These are phyloP conservation scores for Microtus richardsoni DNA, from an alignment of 2,113 vertebrate genomes.

Conservation along the genomic window DNA sequence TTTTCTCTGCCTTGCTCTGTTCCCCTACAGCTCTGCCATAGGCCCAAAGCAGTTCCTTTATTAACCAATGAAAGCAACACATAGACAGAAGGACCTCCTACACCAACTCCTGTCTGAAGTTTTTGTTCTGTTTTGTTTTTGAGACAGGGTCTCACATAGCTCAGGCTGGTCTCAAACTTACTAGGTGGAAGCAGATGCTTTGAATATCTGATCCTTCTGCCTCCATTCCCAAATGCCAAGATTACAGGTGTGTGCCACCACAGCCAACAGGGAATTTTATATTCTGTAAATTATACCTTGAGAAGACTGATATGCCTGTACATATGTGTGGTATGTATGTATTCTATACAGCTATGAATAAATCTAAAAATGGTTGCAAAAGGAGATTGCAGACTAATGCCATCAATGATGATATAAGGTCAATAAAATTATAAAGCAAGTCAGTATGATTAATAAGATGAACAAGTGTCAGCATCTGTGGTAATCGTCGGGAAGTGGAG, in stretches of 20 bases:
- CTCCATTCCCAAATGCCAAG: background rate
- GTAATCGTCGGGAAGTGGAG: background rate
- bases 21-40: too few relatives aligned
- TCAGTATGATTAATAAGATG: background rate
- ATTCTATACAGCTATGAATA: background rate
- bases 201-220: background rate
- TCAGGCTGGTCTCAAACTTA: background rate
- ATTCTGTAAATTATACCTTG: conserved; percentile 17
- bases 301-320: background rate
- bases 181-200: background rate
- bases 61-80: too few relatives aligned
- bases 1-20: too few relatives aligned
- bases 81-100: too few relatives aligned
- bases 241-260: background rate
- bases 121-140: background rate
- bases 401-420: background rate
- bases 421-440: background rate
- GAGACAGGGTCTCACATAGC: background rate
- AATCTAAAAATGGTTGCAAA: background rate
- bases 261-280: background rate
- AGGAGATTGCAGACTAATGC: background rate
- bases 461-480: background rate
- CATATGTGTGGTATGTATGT: too few relatives aligned
- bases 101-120: background rate
- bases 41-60: too few relatives aligned